Percentiles rank a stretch among this genome's conserved stretches.
These are phyloP conservation scores for Entomyzon cyanotis DNA, from an alignment of 2,113 vertebrate species.

Conservation along the genomic window DNA sequence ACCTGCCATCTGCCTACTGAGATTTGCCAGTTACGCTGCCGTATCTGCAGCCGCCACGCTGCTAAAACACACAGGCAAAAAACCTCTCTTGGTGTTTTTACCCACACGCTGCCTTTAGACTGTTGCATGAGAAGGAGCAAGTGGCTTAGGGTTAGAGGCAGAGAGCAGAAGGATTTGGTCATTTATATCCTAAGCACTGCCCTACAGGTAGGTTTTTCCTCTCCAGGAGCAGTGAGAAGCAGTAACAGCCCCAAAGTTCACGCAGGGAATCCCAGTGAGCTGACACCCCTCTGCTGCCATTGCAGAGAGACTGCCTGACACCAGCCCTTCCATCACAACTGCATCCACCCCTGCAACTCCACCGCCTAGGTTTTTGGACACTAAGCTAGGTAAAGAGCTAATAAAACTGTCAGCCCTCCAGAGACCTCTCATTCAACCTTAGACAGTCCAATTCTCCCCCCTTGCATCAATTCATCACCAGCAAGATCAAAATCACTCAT, in stretches of 20 bases:
- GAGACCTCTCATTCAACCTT: background rate
- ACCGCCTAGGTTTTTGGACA: fast-evolving
- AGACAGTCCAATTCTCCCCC: background rate
- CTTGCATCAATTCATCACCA: background rate
- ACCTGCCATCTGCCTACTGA: conserved; percentile 44
- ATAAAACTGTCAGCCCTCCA: background rate
- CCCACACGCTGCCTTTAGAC: fast-evolving
- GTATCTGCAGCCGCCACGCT: background rate
- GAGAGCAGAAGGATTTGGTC: background rate
- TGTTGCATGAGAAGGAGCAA: background rate
- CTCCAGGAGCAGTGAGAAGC: fast-evolving
- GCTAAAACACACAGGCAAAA: background rate
- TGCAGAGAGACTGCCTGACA: background rate
- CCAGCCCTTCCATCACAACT: background rate
- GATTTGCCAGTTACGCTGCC: background rate
- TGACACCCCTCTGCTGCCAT: background rate
- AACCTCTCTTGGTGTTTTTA: background rate
- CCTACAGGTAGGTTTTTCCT: background rate
- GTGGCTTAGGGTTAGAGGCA: background rate
- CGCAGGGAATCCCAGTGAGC: background rate
- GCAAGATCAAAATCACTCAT: background rate
- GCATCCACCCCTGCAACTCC: background rate
- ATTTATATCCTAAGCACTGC: background rate
- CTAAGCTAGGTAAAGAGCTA: background rate
- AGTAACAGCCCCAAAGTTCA: background rate